These are phyloP conservation scores for Malacosoma neustria DNA, from an alignment of 2,888 invertebrate genomes.

Conservation along the genomic window DNA sequence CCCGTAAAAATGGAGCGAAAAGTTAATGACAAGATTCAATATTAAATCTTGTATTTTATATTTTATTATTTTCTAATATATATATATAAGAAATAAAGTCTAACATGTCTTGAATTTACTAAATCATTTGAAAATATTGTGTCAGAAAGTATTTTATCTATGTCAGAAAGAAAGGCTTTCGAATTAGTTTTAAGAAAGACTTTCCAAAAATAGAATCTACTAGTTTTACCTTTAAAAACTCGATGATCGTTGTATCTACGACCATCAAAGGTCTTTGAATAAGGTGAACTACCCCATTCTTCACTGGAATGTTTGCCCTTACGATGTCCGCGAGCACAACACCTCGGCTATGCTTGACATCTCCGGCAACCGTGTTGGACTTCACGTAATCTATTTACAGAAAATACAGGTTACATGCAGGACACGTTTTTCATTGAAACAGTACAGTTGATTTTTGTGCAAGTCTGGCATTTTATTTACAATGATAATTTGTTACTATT, in stretches of 20 bases:
- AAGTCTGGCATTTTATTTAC: too few relatives aligned
- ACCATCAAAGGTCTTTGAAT: slow-evolving; percentile 94
- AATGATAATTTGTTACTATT: too few relatives aligned
- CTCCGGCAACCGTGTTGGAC: slow-evolving; percentile 87
- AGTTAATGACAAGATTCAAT: slow-evolving; percentile 42
- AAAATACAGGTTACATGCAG: too few relatives aligned
- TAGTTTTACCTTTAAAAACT: slow-evolving; percentile 85
- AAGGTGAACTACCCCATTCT: slow-evolving; percentile 94
- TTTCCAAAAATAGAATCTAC: too few relatives aligned
- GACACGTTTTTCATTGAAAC: too few relatives aligned
- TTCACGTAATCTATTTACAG: slow-evolving; percentile 86
- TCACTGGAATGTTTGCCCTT: slow-evolving; percentile 91
- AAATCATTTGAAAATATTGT: too few relatives aligned
- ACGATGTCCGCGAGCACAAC: slow-evolving; percentile 92
- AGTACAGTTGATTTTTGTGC: too few relatives aligned
- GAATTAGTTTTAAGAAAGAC: too few relatives aligned
- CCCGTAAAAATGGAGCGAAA: slow-evolving; percentile 65
- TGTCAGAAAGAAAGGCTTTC: not conserved
- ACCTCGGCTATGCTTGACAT: slow-evolving; percentile 84
- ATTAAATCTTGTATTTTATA: slow-evolving; percentile 2
- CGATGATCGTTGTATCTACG: slow-evolving; percentile 89
- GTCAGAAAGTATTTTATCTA: too few relatives aligned
- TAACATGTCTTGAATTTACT: too few relatives aligned
- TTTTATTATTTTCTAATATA: too few relatives aligned
- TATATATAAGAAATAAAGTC: too few relatives aligned